These are phyloP conservation scores for Seira ritae DNA, from an alignment of 2,888 invertebrate genomes.

Conservation along the genomic window DNA sequence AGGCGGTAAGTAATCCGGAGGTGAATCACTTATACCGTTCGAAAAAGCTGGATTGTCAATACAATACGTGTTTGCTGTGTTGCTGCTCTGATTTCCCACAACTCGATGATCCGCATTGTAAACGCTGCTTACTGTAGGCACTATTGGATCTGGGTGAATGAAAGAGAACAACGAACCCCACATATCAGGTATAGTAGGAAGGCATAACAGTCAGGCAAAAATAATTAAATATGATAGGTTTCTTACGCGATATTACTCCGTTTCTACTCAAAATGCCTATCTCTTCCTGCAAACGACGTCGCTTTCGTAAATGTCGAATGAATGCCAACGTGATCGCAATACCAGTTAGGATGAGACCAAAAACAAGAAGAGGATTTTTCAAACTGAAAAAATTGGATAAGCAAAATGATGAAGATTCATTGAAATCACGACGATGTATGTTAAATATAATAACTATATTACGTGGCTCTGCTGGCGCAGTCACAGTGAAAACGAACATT, in stretches of 20 bases:
- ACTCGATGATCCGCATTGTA: neutral
- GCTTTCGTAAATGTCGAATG: neutral
- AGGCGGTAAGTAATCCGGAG: constrained; percentile 27
- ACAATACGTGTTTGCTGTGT: neutral
- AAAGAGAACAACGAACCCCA: neutral
- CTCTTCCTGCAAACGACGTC: neutral
- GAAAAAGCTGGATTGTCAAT: neutral
- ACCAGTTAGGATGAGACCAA: neutral
- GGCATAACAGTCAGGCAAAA: too few species aligned
- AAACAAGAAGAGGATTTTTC: neutral
- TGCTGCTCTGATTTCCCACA: neutral
- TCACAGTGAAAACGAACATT: neutral
- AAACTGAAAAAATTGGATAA: neutral
- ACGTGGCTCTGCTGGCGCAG: too few species aligned
- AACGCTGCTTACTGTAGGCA: neutral
- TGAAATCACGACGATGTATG: neutral
- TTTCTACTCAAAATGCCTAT: neutral
- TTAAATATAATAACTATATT: too few species aligned
- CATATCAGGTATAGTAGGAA: neutral
- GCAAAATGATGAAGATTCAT: neutral
- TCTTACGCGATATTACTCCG: neutral
- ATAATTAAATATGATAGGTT: too few species aligned
- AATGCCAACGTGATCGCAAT: neutral
- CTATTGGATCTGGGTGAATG: neutral
- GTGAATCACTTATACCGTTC: neutral